These are phyloP conservation scores for Phortica okadai DNA, from an alignment of 2,888 invertebrate genomes.

Conservation along the genomic window DNA sequence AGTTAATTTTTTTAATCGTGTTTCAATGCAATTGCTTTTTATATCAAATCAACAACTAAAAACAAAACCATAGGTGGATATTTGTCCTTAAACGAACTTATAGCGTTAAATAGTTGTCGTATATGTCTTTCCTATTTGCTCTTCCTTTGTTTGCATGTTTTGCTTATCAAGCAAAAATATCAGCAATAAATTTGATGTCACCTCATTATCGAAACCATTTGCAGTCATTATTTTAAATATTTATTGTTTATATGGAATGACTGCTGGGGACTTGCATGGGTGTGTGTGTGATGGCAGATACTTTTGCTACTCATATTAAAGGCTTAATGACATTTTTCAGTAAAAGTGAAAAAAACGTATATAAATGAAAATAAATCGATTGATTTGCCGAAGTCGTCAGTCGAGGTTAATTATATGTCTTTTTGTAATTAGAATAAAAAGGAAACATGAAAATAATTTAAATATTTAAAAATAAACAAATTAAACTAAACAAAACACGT, in stretches of 20 bases:
- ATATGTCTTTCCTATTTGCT: too few species aligned
- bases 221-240: constrained; percentile 49
- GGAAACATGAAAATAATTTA: constrained; percentile 47
- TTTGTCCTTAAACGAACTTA: too few species aligned
- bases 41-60: too few species aligned
- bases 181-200: constrained; percentile 53
- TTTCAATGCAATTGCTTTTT: too few species aligned
- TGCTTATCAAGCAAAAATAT: constrained; percentile 54
- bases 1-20: too few species aligned
- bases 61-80: too few species aligned
- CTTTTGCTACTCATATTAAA: neutral
- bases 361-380: too few species aligned
- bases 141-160: constrained; percentile 7
- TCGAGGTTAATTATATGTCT: neutral
- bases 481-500: constrained; percentile 52
- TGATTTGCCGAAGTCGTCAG: neutral
- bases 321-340: constrained; percentile 62
- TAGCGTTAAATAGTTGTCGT: too few species aligned
- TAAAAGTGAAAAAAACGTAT: constrained; percentile 3
- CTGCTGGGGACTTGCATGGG: too few species aligned
- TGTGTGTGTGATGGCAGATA: too few species aligned
- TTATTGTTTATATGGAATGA: constrained; percentile 44
- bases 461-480: constrained; percentile 60
- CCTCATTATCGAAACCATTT: constrained; percentile 47
- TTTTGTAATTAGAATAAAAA: neutral